These are phyloP conservation scores for Lates calcarifer DNA, from an alignment of 2,113 vertebrate species.

Conservation along the genomic window DNA sequence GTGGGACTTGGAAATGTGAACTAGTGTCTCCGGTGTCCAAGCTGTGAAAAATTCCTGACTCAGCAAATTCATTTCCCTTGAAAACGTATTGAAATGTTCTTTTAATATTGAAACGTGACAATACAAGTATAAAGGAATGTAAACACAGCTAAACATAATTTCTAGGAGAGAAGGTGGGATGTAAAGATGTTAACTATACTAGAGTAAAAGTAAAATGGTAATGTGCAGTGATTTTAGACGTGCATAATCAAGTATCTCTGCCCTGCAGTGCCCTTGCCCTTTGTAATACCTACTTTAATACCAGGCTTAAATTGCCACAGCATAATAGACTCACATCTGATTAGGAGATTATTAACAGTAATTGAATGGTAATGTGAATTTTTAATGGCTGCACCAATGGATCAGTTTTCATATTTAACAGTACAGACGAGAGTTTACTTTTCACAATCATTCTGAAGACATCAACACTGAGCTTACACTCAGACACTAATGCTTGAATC, in stretches of 20 bases:
- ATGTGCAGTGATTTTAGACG: neutral
- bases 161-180: neutral
- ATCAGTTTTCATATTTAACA: conserved; percentile 39
- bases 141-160: neutral
- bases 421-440: conserved; percentile 36
- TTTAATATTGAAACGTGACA: too few relatives aligned
- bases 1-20: neutral
- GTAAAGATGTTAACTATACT: neutral
- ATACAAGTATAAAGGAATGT: neutral
- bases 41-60: too few relatives aligned
- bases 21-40: neutral
- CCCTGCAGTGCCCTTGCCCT: neutral
- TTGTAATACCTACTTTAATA: conserved; percentile 29
- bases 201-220: neutral
- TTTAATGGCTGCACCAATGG: conserved; percentile 53
- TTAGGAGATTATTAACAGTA: conserved; percentile 36
- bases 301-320: neutral
- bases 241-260: too few relatives aligned
- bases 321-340: conserved; percentile 30
- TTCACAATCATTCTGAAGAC: conserved; percentile 34
- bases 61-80: too few relatives aligned
- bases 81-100: too few relatives aligned
- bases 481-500: conserved; percentile 26
- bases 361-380: conserved; percentile 46
- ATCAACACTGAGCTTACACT: conserved; percentile 42